Conservation (phyloP, 2,113 vertebrate species). For the Sus scrofa region T2T-Sscrofa CM000827.6:105862501-105863000, state of each 20-base stretch:
- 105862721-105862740: not conserved
- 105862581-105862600: no score
- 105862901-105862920: no score
- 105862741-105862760: not conserved
- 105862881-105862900: no score
- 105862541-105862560: no score
- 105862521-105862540: not conserved
- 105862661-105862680: not conserved
- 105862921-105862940: no score
- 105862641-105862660: rapidly evolving
- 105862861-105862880: not conserved
- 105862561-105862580: not conserved
- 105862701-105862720: not conserved
- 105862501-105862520: not conserved
- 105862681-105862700: not conserved
- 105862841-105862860: not conserved
- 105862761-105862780: not conserved
- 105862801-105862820: not conserved
- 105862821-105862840: not conserved
- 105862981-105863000: no score
- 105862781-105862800: not conserved
- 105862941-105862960: no score
- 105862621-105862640: not conserved
- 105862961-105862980: no score
- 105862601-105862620: no score